Evolutionary conservation across 2,888 invertebrate species (phyloP), one percentile per base, ranked within the genome.

Genomic region (Macrosoma leucophasiata): DNA sequence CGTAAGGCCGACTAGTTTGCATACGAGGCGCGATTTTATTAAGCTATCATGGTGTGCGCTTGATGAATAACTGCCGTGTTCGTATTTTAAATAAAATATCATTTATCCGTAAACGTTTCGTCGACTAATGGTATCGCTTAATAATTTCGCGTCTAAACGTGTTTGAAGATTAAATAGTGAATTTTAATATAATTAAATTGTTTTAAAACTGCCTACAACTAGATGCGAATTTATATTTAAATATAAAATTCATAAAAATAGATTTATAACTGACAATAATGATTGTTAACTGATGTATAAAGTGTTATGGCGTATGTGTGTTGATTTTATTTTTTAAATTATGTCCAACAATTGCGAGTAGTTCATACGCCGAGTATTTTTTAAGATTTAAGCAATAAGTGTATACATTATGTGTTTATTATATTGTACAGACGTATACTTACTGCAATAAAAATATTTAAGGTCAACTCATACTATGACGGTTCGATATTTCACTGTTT

Each of bases 211-310:
- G 82, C 82, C 82, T 82, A 78, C 68, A 67, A 74, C 71, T 84
- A 82, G 81, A 66, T 55, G 82, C 78, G 82, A 84, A 84, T 84
- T 84, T 84, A 82, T 81, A 82, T 73, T 70, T 77, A 79, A 78
- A 79, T 75, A 76, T 76, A 67, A 75, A 74, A 63, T 58, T 73
- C 77, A 78, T 76, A 78, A 76, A 75, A 79, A 78, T 82, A 82
- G 81, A 67, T 81, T 73, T 84, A 82, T 84, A 82, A 81, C 81
- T 76, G 84, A 84, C 84, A 84, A 84, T 84, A 84, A 84, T 84
- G 84, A 81, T 84, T 82, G 84, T 84, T 84, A 84, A 76, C 77
- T 82, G 84, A 79, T 84, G 78, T 81, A 73, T 79, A 76, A 77
- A 76, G 70, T 81, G 79, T 82, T 84, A 78, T 64, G 69, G 63